Base-by-base conservation (phyloP, 1,140 invertebrate species). In the Drosophila carrolli region DNA sequence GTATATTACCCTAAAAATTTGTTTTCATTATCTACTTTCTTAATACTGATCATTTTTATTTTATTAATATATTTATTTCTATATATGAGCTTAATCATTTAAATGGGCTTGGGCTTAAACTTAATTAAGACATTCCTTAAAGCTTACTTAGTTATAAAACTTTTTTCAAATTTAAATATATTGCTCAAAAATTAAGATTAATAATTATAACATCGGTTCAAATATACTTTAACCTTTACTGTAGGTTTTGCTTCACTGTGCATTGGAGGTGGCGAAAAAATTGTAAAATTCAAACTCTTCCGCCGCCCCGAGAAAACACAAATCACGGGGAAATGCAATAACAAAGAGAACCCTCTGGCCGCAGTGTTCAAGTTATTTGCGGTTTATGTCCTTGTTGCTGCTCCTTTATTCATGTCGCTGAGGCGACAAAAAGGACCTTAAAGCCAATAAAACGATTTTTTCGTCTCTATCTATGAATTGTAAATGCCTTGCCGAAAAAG, bases 401-500 rank as follows among this genome's bases (percentile, higher is more conserved):
- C 43, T 72, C 68, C 68, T 72, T 68, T 76, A 61, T 74, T 48
- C 76, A 62, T 74, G 75, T 74, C 62, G 76, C 59, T 81, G 83
- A 84, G 83, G 76, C 83, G 81, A 74, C 80, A 81, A 88, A 89
- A 89, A 75, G 84, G 82, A 75, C 78, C 83, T 91, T 80, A 90
- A 91, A 91, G 90, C 90, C 90, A 91, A 91, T 91, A 91, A 91
- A 91, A 91, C 83, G 86, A 79, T 91, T 91, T 91, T 88, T 88
- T 89, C 56, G 54, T 62, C 73, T 67, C 63, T 67, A 89, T 86
- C 82, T 82, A 89, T 89, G 84, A 89, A 88, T 89, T 89, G 84
- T 89, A 80, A 88, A 86, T 76, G 62, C 74, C 47, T 76, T 60
- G 70, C 55, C 56, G 46, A 66, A 70, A 80, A 78, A 80, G 80